Evolutionary conservation across 2,888 invertebrate species (phyloP), one percentile per base, ranked within the genome.

Genomic region (Globia sparganii): DNA sequence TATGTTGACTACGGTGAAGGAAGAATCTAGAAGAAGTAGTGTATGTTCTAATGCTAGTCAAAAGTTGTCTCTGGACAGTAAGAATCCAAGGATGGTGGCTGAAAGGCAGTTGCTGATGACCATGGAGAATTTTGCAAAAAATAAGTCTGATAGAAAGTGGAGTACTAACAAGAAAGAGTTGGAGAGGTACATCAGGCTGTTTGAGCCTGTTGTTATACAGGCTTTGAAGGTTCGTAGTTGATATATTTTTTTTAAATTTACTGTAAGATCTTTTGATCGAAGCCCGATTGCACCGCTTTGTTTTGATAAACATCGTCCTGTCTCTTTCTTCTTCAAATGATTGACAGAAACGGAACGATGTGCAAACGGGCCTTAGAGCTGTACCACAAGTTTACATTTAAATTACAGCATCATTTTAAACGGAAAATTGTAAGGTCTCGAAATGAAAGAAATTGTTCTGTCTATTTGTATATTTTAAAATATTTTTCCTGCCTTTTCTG

Each of bases 201-300:
- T 99, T 95, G 99, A 99, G 93, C 99, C 99, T 0, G 98, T 99
- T 94, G 99, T 99, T 77, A 99, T 99, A 91, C 98, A 99, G 94
- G 98, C 99, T 81, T 96, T 99, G 89, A 99, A 98, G 97, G 98
- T 98, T 92, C 82, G 87, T 62, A 49, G 28, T 18, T 43, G 8
- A 11, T 21, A 31, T 18, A 9, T 59, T 21, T 31, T 25, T 0
- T 59, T 28, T 28, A 28, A 58, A 2, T 28, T 28, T 8, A 53
- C 9, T 53, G 53, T 15, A 43, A 43, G 43, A 43, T 43, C 15
- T 43, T 43, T 15, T 43, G 43, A 15, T 43, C 13, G 43, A 43
- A 21, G 21, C 6, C 46, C 46, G 46, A 1, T 46, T 46, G 18
- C 18, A 46, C 46, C 5, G 46, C 6, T 46, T 49, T 21, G 21